Evolutionary conservation across 1,140 invertebrate species (phyloP).

Genomic region (Halictus rubicundus): DNA sequence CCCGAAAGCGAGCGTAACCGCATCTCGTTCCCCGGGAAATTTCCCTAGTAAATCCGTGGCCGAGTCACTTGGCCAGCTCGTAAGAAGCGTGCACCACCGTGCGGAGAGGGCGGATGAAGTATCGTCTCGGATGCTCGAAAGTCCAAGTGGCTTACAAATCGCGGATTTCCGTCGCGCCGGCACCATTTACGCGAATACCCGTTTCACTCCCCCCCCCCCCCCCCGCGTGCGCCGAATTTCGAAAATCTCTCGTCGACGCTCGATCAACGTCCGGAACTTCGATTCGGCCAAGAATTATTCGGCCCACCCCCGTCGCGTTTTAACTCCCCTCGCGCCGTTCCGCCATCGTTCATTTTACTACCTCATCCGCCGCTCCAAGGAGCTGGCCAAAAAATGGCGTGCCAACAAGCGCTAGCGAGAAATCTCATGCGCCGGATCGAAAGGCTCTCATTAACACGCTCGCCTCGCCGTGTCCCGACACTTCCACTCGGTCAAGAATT

Average conservation of each 20-base stretch:
- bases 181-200: conserved; percentile 50
- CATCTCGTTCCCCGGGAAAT: conserved; percentile 54
- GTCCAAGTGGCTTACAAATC: conserved; percentile 69
- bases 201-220: too few species aligned
- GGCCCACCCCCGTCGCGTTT: too few species aligned
- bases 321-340: too few species aligned
- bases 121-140: conserved; percentile 65
- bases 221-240: not conserved
- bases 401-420: too few species aligned
- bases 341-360: too few species aligned
- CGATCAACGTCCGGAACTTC: not conserved
- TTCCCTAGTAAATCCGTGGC: conserved; percentile 56
- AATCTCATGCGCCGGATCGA: too few species aligned
- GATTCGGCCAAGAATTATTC: too few species aligned
- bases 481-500: too few species aligned
- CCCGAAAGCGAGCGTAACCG: conserved; percentile 43
- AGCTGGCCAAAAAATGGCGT: too few species aligned
- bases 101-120: conserved; percentile 52
- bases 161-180: conserved; percentile 62
- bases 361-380: too few species aligned
- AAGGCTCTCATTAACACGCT: too few species aligned
- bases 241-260: not conserved
- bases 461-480: too few species aligned
- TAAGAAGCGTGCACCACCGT: conserved; percentile 44
- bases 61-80: conserved; percentile 56